Evolutionary conservation across 2,888 invertebrate genomes (phyloP), one percentile per base, ranked within the genome.

Genomic region (Drosophila borborema): DNA sequence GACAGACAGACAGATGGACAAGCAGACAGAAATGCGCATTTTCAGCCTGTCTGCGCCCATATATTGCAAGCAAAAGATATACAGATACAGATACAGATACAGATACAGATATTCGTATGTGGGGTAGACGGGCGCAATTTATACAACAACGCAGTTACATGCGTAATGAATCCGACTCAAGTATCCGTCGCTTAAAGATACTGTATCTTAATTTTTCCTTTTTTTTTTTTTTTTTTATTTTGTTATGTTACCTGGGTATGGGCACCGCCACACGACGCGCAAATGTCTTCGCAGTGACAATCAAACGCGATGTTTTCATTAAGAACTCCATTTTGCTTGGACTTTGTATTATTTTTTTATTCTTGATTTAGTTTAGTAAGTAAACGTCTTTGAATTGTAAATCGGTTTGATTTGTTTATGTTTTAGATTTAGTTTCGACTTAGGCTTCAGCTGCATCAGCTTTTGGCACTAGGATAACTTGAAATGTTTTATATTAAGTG

Each of bases 171-270:
- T 18, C 28, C 43, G 53, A 31, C 59, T 48, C 59, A 46, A 45
- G 48, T 53, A 59, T 69, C 54, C 69, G 60, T 43, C 69, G 60
- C 69, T 66, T 72, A 60, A 64, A 74, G 75, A 75, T 79, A 78
- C 61, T 67, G 72, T 71, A 74, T 74, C 55, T 61, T 92, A 20
- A 48, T 20, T 51, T 31, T 54, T 34, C 43, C 3, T 34, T 16
- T 28, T 28, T 43, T 76, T 92, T 28, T 28, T 43, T 76, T 92
- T 20, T 54, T 18, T 77, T 92, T 18, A 23, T 45, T n/a, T n/a
- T 23, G 12, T 93, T 34, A 34, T 40, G 77, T 92, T 93, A 93
- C 93, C 93, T 93, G 92, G 93, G 93, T 86, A 93, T 92, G 71
- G 93, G 93, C 69, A 93, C 91, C 77, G 91, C 90, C 83, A 93